phyloP scores from a whole-genome alignment of 2,113 vertebrate species.

The Seriola quinqueradiata region DNA sequence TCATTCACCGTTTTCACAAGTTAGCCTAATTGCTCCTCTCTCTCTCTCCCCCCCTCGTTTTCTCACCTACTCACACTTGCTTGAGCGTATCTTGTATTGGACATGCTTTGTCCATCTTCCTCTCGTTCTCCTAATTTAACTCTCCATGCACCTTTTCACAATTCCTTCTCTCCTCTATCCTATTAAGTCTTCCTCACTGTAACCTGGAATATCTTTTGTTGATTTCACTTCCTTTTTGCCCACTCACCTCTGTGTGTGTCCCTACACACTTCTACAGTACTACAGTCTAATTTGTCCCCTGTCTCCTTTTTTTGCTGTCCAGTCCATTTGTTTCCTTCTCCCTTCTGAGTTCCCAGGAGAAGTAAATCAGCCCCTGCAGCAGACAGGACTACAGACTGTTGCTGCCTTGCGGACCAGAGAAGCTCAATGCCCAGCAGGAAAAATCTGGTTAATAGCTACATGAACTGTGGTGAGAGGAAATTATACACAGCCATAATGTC shows the following conservation, averaged over 20 bases:
- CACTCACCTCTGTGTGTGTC: constrained; percentile 21
- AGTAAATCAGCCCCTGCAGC: constrained; percentile 44
- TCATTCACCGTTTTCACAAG: constrained; percentile 22
- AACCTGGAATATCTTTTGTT: constrained; percentile 19
- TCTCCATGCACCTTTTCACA: constrained; percentile 29
- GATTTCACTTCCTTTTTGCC: constrained; percentile 16
- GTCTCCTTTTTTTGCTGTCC: constrained; percentile 12
- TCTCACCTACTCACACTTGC: constrained; percentile 4
- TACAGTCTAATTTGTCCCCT: constrained; percentile 32
- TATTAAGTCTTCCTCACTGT: constrained; percentile 21
- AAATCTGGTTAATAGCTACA: constrained; percentile 34
- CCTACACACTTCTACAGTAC: constrained; percentile 4
- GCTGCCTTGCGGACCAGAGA: constrained; percentile 41
- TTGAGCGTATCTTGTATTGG: background rate
- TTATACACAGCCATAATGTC: background rate
- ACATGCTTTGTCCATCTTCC: constrained; percentile 35
- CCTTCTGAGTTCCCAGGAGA: constrained; percentile 29
- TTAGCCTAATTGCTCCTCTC: constrained; percentile 46
- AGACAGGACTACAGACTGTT: constrained; percentile 56
- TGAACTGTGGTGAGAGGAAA: constrained; percentile 34
- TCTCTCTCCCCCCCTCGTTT: constrained; percentile 9
- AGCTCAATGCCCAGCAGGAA: constrained; percentile 39
- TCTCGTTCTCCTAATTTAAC: background rate
- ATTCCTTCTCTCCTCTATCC: constrained; percentile 6
- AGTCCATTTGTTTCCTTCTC: constrained; percentile 32